A percentile compares a stretch with the other conserved stretches of the same genome.
Conservation (phyloP, 1,140 invertebrate genomes). For the Carposina sasakii region DNA sequence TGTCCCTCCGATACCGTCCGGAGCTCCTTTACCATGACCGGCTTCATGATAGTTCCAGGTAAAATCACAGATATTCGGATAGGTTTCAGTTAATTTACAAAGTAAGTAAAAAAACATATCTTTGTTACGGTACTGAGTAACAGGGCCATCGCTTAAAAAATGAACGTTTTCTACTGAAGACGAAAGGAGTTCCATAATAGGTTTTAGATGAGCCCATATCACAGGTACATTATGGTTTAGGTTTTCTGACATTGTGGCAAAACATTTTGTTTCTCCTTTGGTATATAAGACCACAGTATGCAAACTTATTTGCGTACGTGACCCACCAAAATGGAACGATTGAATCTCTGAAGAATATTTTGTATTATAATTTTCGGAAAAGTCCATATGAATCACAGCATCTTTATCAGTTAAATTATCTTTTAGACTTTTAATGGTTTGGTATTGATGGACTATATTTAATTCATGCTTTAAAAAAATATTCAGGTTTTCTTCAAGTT, state of each 20-base stretch:
- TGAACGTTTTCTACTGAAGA: conserved; percentile 25
- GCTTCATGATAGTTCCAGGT: conserved; percentile 65
- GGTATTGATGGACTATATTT: conserved; percentile 11
- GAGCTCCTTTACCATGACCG: conserved; percentile 64
- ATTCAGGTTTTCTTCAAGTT: conserved; percentile 10
- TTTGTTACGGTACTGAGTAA: conserved; percentile 33
- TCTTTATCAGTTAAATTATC: conserved; percentile 12
- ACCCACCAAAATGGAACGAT: conserved; percentile 15
- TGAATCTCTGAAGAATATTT: conserved; percentile 15
- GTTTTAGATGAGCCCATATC: conserved; percentile 32
- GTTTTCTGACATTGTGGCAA: conserved; percentile 23
- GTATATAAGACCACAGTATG: conserved; percentile 15
- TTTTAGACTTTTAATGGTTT: conserved; percentile 8
- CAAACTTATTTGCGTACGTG: neutral
- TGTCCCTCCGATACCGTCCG: conserved; percentile 59
- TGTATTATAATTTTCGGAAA: conserved; percentile 12
- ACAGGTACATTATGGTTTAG: conserved; percentile 26
- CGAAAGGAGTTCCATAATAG: conserved; percentile 22
- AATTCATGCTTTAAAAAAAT: conserved; percentile 14
- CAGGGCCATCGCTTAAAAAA: conserved; percentile 30
- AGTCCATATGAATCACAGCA: conserved; percentile 16
- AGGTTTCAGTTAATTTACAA: conserved; percentile 23
- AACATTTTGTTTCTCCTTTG: conserved; percentile 16
- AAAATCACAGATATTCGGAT: conserved; percentile 26
- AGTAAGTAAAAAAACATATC: conserved; percentile 24